Percentiles rank a stretch among this genome's conserved stretches.
Evolutionary conservation across 2,113 vertebrate genomes (phyloP).

Genomic region (Oostethus manadensis): DNA sequence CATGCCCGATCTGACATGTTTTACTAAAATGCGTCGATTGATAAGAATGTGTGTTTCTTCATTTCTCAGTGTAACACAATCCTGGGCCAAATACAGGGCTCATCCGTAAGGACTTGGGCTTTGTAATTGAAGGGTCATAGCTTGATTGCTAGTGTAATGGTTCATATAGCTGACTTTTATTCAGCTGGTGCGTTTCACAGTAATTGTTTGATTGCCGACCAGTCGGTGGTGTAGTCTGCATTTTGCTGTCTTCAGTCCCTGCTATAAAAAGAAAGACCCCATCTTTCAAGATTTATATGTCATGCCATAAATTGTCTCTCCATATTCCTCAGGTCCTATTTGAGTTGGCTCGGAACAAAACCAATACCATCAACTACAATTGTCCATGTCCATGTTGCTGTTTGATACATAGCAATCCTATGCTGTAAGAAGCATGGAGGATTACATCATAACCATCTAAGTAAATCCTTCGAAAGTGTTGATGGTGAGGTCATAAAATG

Average conservation of each 20-base stretch:
- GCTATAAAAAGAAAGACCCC: background rate
- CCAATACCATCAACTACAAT: background rate
- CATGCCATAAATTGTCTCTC: background rate
- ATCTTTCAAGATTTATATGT: background rate
- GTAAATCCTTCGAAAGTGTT: background rate
- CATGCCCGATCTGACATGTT: background rate
- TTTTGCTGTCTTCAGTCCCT: no score
- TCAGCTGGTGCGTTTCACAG: no score
- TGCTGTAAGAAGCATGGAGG: background rate
- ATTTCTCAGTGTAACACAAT: no score
- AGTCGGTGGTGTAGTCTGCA: background rate
- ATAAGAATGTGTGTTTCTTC: background rate
- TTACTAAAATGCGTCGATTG: constrained; percentile 3
- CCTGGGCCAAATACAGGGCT: no score
- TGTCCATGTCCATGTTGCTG: background rate
- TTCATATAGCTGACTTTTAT: no score
- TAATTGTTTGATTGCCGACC: no score
- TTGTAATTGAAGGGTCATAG: no score
- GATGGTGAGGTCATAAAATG: background rate
- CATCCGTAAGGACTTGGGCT: no score
- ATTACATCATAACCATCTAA: background rate
- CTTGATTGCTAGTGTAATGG: no score
- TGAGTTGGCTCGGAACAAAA: background rate
- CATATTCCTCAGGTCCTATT: background rate
- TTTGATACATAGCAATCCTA: background rate